Base-by-base conservation (phyloP, 2,888 invertebrate genomes). In the Elysia crispata region DNA sequence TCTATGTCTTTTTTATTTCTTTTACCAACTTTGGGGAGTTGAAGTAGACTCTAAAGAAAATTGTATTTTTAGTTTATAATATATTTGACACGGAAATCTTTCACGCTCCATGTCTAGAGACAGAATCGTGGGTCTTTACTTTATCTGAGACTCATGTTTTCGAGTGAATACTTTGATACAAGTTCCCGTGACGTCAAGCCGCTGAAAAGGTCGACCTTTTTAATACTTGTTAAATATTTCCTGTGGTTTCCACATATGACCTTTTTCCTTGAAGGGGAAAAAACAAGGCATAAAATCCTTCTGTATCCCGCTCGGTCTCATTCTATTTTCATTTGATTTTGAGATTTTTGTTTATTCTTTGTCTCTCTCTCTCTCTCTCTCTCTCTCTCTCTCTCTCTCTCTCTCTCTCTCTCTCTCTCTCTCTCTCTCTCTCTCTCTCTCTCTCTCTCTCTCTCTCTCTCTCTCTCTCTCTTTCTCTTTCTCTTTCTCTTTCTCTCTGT, bases 391-490 rank as follows among this genome's bases (percentile, higher is more conserved):
- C 60, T 74, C 23, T n/a, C 49, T 11, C 70, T 70, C 33, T 23
- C 18, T 60, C 31, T 31, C 30, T 31, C 57, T 74, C 60, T 62
- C 30, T 18, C 49, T 50, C 49, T 50, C 30, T 50, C 50, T 50
- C 49, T 50, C 50, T 54, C 50, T 76, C 67, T 67, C 30, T 50
- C 67, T 50, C 50, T n/a, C 41, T 50, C 66, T 66, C 33, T 75
- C 60, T 60, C 62, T 75, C 75, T 60, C 33, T 75, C 75, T 57
- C n/a, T 60, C 62, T 60, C 60, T 62, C 62, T 31, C 33, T 62
- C 31, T 30, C 31, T 15, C 18, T 30, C 23, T 30, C 60, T 60
- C 33, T 30, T 33, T 60, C 62, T n/a, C 62, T 23, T 23, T 64
- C 62, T 64, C 13, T 25, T 25, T 64, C 20, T 62, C 62, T 64